Conservation (phyloP, 2,888 invertebrate genomes). For the Drosophila meridiana region DNA sequence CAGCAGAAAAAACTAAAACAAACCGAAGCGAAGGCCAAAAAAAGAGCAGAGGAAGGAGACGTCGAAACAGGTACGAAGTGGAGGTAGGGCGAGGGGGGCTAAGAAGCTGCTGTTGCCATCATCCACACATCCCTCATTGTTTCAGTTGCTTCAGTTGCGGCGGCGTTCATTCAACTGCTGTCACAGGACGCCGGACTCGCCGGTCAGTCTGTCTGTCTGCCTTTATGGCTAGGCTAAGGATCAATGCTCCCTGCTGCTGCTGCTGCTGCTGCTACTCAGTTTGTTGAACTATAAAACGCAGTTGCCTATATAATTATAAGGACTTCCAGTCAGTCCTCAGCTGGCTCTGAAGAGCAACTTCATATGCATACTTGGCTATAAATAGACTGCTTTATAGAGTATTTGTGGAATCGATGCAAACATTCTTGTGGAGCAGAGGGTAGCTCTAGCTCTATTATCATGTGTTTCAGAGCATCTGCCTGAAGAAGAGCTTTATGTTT, state of each 20-base stretch:
- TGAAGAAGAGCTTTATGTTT: not conserved
- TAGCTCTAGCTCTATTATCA: not conserved
- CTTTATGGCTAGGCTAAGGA: constrained; percentile 58
- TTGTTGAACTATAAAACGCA: constrained; percentile 71
- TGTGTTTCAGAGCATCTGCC: not conserved
- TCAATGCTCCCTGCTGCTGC: constrained; percentile 62
- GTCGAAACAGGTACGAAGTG: constrained; percentile 46
- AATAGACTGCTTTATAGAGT: not conserved
- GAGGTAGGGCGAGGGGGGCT: not conserved
- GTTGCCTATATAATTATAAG: constrained; percentile 35
- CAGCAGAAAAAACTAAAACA: constrained; percentile 1
- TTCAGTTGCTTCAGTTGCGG: constrained; percentile 40
- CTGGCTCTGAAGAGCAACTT: not conserved
- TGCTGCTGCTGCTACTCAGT: constrained; percentile 47
- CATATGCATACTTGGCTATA: not conserved
- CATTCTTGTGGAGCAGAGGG: too few relatives aligned
- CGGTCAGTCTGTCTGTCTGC: constrained; percentile 27
- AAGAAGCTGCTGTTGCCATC: constrained; percentile 25
- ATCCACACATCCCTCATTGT: constrained; percentile 34
- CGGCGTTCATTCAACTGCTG: constrained; percentile 76
- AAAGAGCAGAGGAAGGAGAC: constrained; percentile 6
- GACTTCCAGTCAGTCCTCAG: constrained; percentile 1
- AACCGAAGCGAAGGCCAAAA: constrained; percentile 23
- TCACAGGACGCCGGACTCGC: constrained; percentile 29
- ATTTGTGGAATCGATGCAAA: not conserved